Base-by-base conservation (phyloP, 1,140 invertebrate species). In the Centruroides vittatus region DNA sequence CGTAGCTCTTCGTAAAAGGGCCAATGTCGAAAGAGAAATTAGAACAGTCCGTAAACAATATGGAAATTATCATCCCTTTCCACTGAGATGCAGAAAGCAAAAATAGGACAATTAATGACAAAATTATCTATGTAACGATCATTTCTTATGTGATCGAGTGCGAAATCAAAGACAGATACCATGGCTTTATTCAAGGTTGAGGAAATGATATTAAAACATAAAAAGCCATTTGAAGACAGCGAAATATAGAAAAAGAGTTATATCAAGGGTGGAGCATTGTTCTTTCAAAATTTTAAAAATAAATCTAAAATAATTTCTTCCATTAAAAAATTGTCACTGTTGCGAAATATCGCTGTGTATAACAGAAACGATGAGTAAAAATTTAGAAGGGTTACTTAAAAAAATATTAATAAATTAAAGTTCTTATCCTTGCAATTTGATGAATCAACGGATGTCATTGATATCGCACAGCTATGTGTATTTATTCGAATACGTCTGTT, bases 401-500 rank as follows among this genome's bases (percentile, higher is more conserved):
- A 57, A 35, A 12, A 36, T 57, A 23, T 23, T 23, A 23, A 23
- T 23, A 23, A 23, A 23, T 23, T 35, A 4, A 13, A 7, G 12
- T 57, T 57, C 46, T 9, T 57, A 50, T 59, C 47, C 3, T 34
- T 50, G 12, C 47, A 52, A 41, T 59, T 51, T 5, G 58, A 59
- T 3, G 41, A 23, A 41, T 41, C 41, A 59, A 23, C 47, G 11
- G 58, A 59, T 11, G 13, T 51, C n/a, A 51, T 3, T 35, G 47
- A 59, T 47, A 51, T 47, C 10, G 11, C 58, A n/a, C 47, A 51
- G 46, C 23, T 59, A 35, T 48, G 9, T 12, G 34, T 59, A 9
- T 51, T 59, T 59, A 35, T 59, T n/a, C n/a, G 58, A 50, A 35
- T 59, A 35, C 4, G 13, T n/a, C n/a, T n/a, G 3, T 59, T 59